A percentile compares a stretch with the other conserved stretches of the same genome.
Conservation (phyloP, 2,888 invertebrate genomes). For the Hemicrepidius hirtus region DNA sequence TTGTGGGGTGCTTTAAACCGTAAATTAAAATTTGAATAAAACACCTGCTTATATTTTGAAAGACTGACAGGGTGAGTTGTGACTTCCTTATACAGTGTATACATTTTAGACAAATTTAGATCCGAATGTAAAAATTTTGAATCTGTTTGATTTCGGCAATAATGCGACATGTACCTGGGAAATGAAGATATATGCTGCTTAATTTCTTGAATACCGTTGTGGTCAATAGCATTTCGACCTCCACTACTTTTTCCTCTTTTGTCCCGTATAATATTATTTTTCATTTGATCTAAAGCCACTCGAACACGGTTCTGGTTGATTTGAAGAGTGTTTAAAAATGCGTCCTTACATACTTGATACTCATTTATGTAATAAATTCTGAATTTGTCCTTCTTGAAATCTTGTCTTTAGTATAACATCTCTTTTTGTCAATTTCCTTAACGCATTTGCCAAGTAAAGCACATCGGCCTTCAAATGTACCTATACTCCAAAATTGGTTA, state of each 20-base stretch:
- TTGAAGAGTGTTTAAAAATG: background rate
- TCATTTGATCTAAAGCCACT: background rate
- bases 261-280: background rate
- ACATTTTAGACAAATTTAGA: constrained; percentile 13
- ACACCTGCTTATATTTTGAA: constrained; percentile 9
- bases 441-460: background rate
- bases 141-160: constrained; percentile 23
- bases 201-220: constrained; percentile 11
- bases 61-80: background rate
- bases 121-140: constrained; percentile 1
- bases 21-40: constrained; percentile 18
- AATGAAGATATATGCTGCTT: constrained; percentile 11
- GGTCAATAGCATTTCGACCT: background rate
- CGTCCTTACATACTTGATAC: background rate
- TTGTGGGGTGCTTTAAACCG: constrained; percentile 20
- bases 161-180: constrained; percentile 9
- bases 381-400: background rate
- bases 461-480: too few relatives aligned
- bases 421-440: background rate
- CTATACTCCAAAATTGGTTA: too few relatives aligned
- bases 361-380: background rate
- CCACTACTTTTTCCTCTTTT: constrained; percentile 13
- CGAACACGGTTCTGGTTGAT: background rate
- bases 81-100: constrained; percentile 10
- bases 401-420: background rate